These are phyloP conservation scores for Pipra filicauda DNA, from an alignment of 2,113 vertebrate genomes.

Conservation along the genomic window DNA sequence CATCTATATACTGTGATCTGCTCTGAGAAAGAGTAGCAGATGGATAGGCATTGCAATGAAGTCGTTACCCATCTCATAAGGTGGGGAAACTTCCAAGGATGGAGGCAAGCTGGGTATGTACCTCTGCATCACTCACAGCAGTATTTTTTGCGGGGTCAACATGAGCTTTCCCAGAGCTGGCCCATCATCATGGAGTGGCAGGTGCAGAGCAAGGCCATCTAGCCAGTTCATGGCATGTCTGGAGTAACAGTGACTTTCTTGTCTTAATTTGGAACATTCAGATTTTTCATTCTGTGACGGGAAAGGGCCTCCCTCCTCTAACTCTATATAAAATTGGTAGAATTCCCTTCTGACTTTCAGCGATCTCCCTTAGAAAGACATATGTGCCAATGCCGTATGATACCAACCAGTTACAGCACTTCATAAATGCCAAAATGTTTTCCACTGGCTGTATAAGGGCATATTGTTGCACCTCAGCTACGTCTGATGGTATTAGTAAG, in stretches of 20 bases:
- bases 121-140: background rate
- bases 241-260: background rate
- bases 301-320: background rate
- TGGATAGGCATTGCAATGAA: background rate
- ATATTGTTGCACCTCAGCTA: background rate
- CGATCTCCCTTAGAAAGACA: background rate
- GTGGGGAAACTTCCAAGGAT: background rate
- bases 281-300: background rate
- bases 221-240: background rate
- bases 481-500: background rate
- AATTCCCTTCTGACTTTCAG: background rate
- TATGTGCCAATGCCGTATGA: background rate
- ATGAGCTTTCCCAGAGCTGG: background rate
- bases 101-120: background rate
- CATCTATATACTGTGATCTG: background rate
- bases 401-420: background rate
- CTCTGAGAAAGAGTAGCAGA: background rate
- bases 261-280: background rate
- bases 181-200: no score
- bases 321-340: background rate
- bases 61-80: background rate
- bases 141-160: background rate
- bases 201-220: background rate
- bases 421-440: background rate
- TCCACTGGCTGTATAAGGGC: background rate